Evolutionary conservation across 2,888 invertebrate species (phyloP), one percentile per base, ranked within the genome.

Genomic region (Ectobius pallidus): DNA sequence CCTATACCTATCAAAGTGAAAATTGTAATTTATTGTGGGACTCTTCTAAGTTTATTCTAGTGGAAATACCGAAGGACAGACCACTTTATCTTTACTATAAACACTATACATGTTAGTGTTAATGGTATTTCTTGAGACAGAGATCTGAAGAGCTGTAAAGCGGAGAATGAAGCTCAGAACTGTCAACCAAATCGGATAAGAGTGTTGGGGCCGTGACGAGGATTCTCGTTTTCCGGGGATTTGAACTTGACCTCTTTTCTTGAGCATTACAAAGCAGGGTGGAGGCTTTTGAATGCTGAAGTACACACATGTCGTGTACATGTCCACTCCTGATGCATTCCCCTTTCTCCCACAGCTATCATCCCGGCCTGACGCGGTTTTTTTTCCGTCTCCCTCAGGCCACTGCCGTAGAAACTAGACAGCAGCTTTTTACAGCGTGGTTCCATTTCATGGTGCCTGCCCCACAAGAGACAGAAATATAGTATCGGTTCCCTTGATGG

Each of bases 391-490:
- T 49, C 49, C 49, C 49, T n/a, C 49, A 9, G 6, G 49, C 49
- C 7, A 18, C 49, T 20, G 16, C 16, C 14, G 16, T 14, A 39
- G 39, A 39, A 39, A 39, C 39, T 14, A 6, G 39, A 14, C 49
- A 49, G 49, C 6, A 49, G 49, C 18, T 20, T 32, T 32, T 18
- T 32, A 20, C 20, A 63, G 25, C 42, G 22, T 14, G 39, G 39
- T 65, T 65, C 63, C 63, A 65, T 65, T 65, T 65, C 63, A 65
- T 65, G 63, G 63, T 65, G 39, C 22, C 63, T 65, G 63, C 25
- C 25, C 55, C n/a, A 20, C 49, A 49, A 49, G 49, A 49, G 2
- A 25, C 55, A 25, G 55, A 55, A 25, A 55, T 55, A 55, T 55
- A 25, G 55, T 55, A 55, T 55, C 55, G 55, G 25, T 55, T 25